Conservation (phyloP, 1,140 invertebrate genomes). For the silkworm (Bombyx mori) region DNA sequence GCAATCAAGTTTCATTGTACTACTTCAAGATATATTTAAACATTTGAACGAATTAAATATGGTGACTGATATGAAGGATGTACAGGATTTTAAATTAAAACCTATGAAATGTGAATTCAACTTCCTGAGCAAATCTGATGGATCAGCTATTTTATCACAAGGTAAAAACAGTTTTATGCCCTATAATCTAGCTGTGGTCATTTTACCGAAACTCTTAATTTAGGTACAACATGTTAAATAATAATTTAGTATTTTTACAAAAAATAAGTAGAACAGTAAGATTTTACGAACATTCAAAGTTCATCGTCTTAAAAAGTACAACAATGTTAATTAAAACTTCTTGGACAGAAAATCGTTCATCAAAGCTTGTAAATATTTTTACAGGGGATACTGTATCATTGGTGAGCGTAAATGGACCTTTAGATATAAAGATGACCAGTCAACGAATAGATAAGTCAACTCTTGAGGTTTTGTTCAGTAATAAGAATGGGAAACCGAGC, state of each 20-base stretch:
- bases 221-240: too few species aligned
- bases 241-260: too few species aligned
- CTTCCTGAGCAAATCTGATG: constrained; percentile 79
- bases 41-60: too few species aligned
- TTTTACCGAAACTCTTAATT: too few species aligned
- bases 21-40: neutral
- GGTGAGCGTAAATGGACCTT: constrained; percentile 86
- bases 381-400: constrained; percentile 83
- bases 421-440: constrained; percentile 84
- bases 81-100: constrained; percentile 47
- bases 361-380: constrained; percentile 21
- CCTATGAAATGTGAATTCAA: constrained; percentile 79
- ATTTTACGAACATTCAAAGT: too few species aligned
- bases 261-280: too few species aligned
- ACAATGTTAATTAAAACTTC: too few species aligned
- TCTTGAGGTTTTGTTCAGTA: constrained; percentile 83
- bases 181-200: too few species aligned
- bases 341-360: too few species aligned
- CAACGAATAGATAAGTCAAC: constrained; percentile 84
- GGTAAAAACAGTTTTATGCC: constrained; percentile 46
- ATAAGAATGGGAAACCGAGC: constrained; percentile 82
- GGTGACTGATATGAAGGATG: constrained; percentile 16
- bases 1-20: neutral
- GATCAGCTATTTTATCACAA: constrained; percentile 82
- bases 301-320: too few species aligned